Base-by-base conservation (phyloP, 23 tunicate species). In the Styela clava region DNA sequence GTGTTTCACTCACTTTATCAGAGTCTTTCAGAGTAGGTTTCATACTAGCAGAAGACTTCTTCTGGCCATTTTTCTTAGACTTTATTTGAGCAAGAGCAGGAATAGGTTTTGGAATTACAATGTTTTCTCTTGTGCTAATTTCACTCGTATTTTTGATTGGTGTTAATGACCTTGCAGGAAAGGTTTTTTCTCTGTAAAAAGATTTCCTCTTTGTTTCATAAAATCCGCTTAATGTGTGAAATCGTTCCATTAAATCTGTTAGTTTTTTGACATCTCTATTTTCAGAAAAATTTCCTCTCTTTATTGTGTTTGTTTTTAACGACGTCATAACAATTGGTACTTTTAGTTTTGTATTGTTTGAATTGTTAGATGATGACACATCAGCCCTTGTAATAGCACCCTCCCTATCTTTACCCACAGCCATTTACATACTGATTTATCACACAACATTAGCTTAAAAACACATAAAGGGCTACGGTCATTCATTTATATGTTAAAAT, bases 221-320 rank as follows among this genome's bases (percentile, higher is more conserved):
- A 52, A 76, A 18, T 25, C 52, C 33, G 1, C 65, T 76, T 29
- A 76, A 44, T 7, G 62, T 76, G n/a, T 76, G 81, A 16, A 33
- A 52, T 16, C 81, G 30, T 51, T 76, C 65, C 81, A 76, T 76
- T 1, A 76, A 52, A 51, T 76, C 81, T 22, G 81, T 52, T 12
- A 76, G 81, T 29, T 76, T 36, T 44, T 76, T 18, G 9, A 52
- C 81, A 20, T 76, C 81, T 24, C 44, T 0, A 76, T 29, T 29
- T 67, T 67, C 31, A 29, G 30, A 25, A 25, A 29, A 67, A 18
- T 18, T 67, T 67, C 31, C 31, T 27, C 16, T 67, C 31, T 67
- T 67, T 16, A 67, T 29, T 27, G 22, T 67, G 16, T 67, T 67
- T 16, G 22, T 29, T 44, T 44, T 44, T 12, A 12, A 44, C 12